phyloP scores from a whole-genome alignment of 2,888 invertebrate genomes.

The Ennomos fuscantarius region DNA sequence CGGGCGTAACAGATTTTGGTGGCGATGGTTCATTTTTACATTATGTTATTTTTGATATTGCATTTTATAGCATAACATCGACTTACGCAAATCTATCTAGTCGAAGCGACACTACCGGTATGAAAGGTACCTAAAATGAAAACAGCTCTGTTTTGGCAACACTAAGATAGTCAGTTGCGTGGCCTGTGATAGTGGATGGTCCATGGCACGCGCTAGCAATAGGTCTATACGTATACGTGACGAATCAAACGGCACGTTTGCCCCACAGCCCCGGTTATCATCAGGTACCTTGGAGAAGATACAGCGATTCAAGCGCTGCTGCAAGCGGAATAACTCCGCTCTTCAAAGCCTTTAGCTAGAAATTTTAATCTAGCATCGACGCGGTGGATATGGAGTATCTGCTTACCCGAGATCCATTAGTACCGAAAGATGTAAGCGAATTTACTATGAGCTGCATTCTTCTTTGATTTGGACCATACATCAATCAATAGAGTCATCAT shows the following conservation, averaged over 20 bases:
- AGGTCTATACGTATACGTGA: conserved; percentile 69
- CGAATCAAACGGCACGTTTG: conserved; percentile 68
- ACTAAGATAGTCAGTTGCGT: conserved; percentile 6
- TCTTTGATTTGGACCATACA: conserved; percentile 14
- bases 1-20: no score
- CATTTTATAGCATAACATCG: no score
- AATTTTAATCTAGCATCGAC: no score
- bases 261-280: conserved; percentile 56
- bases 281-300: conserved; percentile 22
- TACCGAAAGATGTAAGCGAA: no score
- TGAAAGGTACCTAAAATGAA: background rate
- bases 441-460: no score
- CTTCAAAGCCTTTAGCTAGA: no score
- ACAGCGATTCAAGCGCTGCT: conserved; percentile 4
- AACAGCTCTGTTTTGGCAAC: conserved; percentile 5
- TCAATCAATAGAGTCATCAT: conserved; percentile 15
- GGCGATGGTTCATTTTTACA: no score
- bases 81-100: no score
- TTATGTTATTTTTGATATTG: no score
- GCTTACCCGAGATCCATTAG: no score
- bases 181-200: conserved; percentile 9
- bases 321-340: no score
- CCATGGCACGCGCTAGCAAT: conserved; percentile 60
- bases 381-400: no score
- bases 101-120: background rate